Evolutionary conservation across 2,113 vertebrate species (phyloP), one percentile per base, ranked within the genome.

Genomic region (Laticauda colubrina): DNA sequence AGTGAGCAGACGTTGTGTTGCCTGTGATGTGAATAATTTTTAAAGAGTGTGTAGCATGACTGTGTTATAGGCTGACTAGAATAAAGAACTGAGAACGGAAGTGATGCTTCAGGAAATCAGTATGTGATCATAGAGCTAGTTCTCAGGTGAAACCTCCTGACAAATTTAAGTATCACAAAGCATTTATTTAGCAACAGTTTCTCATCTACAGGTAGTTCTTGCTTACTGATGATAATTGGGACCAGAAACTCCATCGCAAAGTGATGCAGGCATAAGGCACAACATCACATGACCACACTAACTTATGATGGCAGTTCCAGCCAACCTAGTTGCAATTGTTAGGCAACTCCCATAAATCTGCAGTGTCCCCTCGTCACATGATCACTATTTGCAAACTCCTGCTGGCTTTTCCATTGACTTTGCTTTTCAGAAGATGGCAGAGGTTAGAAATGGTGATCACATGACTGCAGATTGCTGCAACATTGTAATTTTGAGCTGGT

Each of bases 301-400:
- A 75, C 64, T 34, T 18, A 75, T 15, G 5, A 34, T 14, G 14
- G n/a, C 64, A 18, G 64, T 75, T 75, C n/a, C 14, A 18, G n/a
- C 14, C 2, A 2, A 6, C 5, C n/a, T 6, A 34, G 14, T 75
- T 34, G n/a, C 14, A 0, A 75, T 34, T 2, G 0, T 18, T 75
- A 18, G n/a, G n/a, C 14, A 34, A 75, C 2, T 34, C 5, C 2
- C n/a, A 34, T 12, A n/a, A 4, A n/a, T 34, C 2, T 15, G 0
- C n/a, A 75, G 14, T 18, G 11, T 34, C n/a, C n/a, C 14, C n/a
- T 18, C 14, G n/a, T 75, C 5, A 75, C 64, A 5, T 7, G n/a
- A 34, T 75, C 14, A 34, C n/a, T 15, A 75, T 75, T 75, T 75
- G n/a, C 29, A n/a, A 75, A 75, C 14, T 75, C n/a, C 14, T 75